Percentiles rank a stretch among this genome's conserved stretches.
These are phyloP conservation scores for Clavelina lepadiformis DNA, from an alignment of 23 tunicate species.

Conservation along the genomic window DNA sequence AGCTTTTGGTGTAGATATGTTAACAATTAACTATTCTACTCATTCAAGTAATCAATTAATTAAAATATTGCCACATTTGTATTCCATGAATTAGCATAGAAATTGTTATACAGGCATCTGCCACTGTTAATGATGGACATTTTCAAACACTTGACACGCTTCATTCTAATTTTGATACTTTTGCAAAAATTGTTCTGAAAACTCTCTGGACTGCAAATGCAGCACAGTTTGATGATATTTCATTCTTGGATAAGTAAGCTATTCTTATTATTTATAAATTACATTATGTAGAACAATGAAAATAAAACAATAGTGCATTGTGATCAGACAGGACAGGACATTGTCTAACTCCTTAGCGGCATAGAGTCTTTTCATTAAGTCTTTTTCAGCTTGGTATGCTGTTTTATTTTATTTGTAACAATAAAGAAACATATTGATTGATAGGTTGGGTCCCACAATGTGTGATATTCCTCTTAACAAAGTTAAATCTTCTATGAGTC, in stretches of 20 bases:
- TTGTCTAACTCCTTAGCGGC: too few species aligned
- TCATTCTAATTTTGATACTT: conserved; percentile 2
- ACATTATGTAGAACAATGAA: too few species aligned
- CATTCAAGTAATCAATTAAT: too few species aligned
- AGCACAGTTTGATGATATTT: not conserved
- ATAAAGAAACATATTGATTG: not conserved
- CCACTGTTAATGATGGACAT: not conserved
- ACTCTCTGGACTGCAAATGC: not conserved
- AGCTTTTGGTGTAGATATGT: too few species aligned
- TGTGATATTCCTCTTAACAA: conserved; percentile 38
- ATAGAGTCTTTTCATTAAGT: too few species aligned
- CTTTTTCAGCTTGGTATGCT: too few species aligned
- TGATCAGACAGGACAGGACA: too few species aligned
- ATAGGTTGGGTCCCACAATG: conserved; percentile 29
- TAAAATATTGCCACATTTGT: too few species aligned
- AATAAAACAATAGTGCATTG: too few species aligned
- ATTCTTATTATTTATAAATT: too few species aligned
- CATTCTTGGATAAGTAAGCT: conserved; percentile 21
- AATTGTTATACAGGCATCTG: conserved; percentile 10
- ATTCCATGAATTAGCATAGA: too few species aligned
- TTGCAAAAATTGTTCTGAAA: conserved; percentile 2
- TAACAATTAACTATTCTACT: not conserved
- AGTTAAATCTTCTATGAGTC: conserved; percentile 10
- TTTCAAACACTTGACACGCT: conserved; percentile 4
- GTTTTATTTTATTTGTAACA: not conserved